phyloP scores from a whole-genome alignment of 1,140 invertebrate genomes.

The Apis cerana region DNA sequence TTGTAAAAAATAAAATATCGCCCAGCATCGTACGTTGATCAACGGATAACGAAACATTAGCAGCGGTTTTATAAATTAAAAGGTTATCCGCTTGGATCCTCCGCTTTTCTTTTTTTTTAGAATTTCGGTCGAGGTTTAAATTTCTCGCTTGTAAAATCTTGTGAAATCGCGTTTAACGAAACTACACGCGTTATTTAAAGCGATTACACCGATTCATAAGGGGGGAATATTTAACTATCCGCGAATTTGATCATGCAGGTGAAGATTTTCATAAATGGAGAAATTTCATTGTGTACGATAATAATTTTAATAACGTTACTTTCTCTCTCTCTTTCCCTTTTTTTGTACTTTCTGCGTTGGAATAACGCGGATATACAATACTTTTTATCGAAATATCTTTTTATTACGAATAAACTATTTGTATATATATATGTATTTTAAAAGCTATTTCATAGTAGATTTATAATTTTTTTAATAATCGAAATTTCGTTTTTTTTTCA shows the following conservation, averaged over 20 bases:
- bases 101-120: background rate
- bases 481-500: too few species aligned
- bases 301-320: background rate
- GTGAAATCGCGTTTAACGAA: background rate
- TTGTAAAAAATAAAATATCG: background rate
- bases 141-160: background rate
- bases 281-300: background rate
- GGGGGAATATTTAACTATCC: background rate
- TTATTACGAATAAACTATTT: too few species aligned
- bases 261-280: background rate
- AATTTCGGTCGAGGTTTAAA: background rate
- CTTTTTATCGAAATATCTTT: too few species aligned
- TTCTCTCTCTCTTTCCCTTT: background rate
- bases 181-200: background rate
- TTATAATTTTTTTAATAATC: too few species aligned
- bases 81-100: too few species aligned
- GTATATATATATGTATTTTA: too few species aligned
- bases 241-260: too few species aligned
- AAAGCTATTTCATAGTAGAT: too few species aligned
- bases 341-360: background rate
- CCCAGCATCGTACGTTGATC: slow-evolving; percentile 6
- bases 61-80: background rate
- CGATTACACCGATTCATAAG: background rate
- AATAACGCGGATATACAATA: too few species aligned
- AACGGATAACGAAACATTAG: slow-evolving; percentile 12